Evolutionary conservation across 2,888 invertebrate genomes (phyloP), one percentile per base, ranked within the genome.

Genomic region (Autographa pulchrina): DNA sequence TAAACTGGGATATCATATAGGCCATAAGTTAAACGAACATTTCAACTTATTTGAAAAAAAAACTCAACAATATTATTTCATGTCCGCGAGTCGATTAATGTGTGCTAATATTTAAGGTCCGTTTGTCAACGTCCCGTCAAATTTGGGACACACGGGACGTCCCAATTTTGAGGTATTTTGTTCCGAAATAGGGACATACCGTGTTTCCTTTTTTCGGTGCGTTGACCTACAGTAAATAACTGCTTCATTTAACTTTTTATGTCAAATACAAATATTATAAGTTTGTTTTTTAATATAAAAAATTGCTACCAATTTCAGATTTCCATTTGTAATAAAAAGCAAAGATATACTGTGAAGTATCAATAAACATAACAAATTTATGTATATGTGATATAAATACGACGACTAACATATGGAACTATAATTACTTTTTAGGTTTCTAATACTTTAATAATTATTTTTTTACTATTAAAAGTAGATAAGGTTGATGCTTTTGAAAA

Each of bases 101-200:
- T 68, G 66, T 75, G 62, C 75, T 78, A 75, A 81, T 81, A 83
- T 81, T 81, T 75, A 16, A 70, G 69, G 71, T 60, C 35, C 58
- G 62, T 66, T 43, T 68, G 78, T 68, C 69, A 67, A 18, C 52
- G 66, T 73, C 58, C 77, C 67, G 66, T 32, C 60, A 66, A 52
- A 77, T 67, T 68, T 48, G 67, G 81, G 67, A 77, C 69, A 69
- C 38, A 67, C 32, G 43, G 54, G 58, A 71, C 41, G 78, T 70
- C 60, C 75, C 72, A 72, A 75, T 72, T 72, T 77, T 73, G 66
- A 16, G 16, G 32, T 54, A 35, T 13, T n/a, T 48, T 48, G 48
- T 48, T n/a, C 14, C 14, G n/a, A n/a, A 48, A 48, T 48, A 0
- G 48, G 48, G 43, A 16, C 16, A 43, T 48, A 54, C 13, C 31